Evolutionary conservation across 2,113 vertebrate genomes (phyloP).

Genomic region (Cyanoramphus novaezelandiae): DNA sequence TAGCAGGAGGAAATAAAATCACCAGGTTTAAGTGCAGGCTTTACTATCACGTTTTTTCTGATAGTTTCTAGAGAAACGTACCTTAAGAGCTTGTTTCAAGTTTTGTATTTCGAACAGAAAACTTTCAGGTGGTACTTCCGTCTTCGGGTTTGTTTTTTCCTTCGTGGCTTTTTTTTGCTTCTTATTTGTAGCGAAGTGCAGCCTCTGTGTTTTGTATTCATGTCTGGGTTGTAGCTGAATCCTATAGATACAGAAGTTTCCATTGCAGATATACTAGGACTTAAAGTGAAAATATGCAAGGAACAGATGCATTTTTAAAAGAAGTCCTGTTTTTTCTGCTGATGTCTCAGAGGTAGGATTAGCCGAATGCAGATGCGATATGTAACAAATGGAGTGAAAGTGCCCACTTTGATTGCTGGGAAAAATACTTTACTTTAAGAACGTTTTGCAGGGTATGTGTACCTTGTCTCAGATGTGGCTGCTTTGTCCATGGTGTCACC

Average conservation of each 20-base stretch:
- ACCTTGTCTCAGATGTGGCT: not conserved
- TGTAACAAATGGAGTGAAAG: not conserved
- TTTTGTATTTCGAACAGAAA: not conserved
- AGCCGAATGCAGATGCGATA: slow-evolving; percentile 36
- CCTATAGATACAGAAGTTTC: slow-evolving; percentile 29
- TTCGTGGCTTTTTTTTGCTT: not conserved
- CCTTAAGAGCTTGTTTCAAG: not conserved
- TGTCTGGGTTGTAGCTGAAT: slow-evolving; percentile 5
- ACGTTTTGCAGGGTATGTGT: not conserved
- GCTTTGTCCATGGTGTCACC: not conserved
- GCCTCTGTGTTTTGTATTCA: not conserved
- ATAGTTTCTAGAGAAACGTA: not conserved
- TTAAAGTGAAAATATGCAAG: slow-evolving; percentile 15
- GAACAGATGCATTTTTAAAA: slow-evolving; percentile 12
- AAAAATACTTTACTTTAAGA: not conserved
- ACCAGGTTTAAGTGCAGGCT: not conserved
- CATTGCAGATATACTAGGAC: not conserved
- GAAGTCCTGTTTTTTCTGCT: not conserved
- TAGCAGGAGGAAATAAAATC: not conserved
- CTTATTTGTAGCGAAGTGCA: not conserved
- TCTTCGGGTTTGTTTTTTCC: not conserved
- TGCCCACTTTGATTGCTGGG: not conserved
- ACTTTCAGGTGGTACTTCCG: not conserved
- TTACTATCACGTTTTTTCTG: accelerated
- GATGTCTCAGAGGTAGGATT: not conserved